Base-by-base conservation (phyloP, 1,140 invertebrate genomes). In the Acromyrmex heyeri region DNA sequence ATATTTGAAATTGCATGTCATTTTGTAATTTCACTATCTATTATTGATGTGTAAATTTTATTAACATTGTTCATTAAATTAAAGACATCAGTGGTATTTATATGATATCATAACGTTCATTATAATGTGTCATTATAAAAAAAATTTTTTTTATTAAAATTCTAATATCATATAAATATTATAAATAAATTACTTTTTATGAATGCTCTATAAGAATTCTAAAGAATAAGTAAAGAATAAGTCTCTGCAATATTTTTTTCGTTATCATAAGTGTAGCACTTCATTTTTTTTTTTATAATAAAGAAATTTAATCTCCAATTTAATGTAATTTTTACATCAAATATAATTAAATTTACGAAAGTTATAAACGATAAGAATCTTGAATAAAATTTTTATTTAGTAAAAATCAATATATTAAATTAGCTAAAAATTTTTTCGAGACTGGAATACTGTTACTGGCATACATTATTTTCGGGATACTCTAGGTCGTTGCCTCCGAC, bases 381-480 rank as follows among this genome's bases (percentile, higher is more conserved):
- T 24, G 6, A 57, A 57, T 38, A 24, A 76, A 44, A 76, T 44
- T 57, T 55, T 16, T 0, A 21, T 59, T 78, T n/a, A 62, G 4
- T 44, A 55, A 62, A 77, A 14, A 62, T 62, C 10, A 10, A 30
- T 62, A 27, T n/a, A 65, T n/a, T 21, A 30, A 21, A 44, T 67
- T 5, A n/a, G 10, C 12, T 34, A 14, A 44, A 34, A 38, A 34
- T 21, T 30, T 30, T 61, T 12, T n/a, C 5, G 7, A 78, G 12
- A 16, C 30, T 10, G 44, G 12, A 77, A 30, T 50, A 18, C 24
- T 30, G 18, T 7, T 65, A 14, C 59, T 34, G 75, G 38, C 59
- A 65, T 65, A 78, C 14, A 65, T 78, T 78, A 78, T 78, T 78
- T 78, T 78, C 24, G 61, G 27, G 38, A 78, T 14, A 78, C 38